Evolutionary conservation across 1,140 invertebrate species (phyloP).

Genomic region (Aphaenogaster rudis): DNA sequence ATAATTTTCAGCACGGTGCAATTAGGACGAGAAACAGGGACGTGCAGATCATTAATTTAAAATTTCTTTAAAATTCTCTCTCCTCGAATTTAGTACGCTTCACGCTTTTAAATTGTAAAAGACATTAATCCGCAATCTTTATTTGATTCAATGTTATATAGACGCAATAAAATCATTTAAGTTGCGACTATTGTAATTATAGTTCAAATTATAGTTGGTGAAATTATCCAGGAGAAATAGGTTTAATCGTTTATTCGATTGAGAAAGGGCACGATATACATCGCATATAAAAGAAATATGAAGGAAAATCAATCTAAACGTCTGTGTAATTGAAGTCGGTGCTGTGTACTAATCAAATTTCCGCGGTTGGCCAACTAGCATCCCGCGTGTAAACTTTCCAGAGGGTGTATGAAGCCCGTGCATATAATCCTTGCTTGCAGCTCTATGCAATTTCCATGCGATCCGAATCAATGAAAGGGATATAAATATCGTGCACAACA

Average conservation of each 20-base stretch:
- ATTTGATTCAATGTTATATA: neutral
- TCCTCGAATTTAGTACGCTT: neutral
- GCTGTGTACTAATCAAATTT: constrained; percentile 30
- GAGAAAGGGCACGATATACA: neutral
- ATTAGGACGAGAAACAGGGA: neutral
- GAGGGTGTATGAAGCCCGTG: neutral
- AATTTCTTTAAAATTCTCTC: neutral
- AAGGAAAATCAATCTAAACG: constrained; percentile 29
- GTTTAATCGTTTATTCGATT: constrained; percentile 22
- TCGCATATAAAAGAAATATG: neutral
- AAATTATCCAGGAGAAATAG: neutral
- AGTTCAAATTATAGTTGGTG: neutral
- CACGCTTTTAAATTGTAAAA: neutral
- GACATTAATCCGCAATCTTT: neutral
- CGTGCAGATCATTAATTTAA: neutral
- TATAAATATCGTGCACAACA: neutral
- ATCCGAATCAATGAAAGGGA: constrained; percentile 12
- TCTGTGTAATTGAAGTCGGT: constrained; percentile 33
- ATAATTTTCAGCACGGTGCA: constrained; percentile 12
- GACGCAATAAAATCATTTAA: neutral
- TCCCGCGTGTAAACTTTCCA: constrained; percentile 14
- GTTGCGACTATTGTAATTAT: neutral
- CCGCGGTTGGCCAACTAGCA: constrained; percentile 6
- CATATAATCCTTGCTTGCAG: neutral
- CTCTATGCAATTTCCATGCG: constrained; percentile 3